Evolutionary conservation across 2,113 vertebrate genomes (phyloP), one percentile per base, ranked within the genome.

Genomic region (Agelaius tricolor): DNA sequence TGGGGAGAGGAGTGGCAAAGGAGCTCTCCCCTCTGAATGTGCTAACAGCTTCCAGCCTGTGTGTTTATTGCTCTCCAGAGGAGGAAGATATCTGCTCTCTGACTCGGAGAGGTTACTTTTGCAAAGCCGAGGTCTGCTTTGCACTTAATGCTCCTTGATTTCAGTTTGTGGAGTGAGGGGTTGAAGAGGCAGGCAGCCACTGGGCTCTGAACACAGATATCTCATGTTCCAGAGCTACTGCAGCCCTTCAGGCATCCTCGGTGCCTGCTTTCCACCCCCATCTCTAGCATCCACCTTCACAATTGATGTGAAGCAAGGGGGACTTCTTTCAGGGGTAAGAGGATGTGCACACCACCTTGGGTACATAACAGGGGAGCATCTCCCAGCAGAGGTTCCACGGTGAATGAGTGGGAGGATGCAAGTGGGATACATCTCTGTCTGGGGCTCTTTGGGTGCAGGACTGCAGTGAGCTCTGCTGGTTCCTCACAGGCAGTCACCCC

Each of bases 11-110:
- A 72, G 63, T 4, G 1, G 58, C 83, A 86, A 31, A 55, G 71
- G 11, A 51, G 23, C 80, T 94, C 76, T 94, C 23, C n/a, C 31
- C 43, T 33, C 30, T 13, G 35, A 77, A 87, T 62, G 89, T 82
- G 90, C 83, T 94, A 93, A 92, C 79, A 94, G 85, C 69, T 83
- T 67, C 76, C 87, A 92, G 86, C 62, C 73, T 82, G 86, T 41
- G 73, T 90, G 73, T 82, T 96, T 94, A 92, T 81, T 10, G 0
- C 65, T 84, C 65, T 92, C 71, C 52, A 76, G 88, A 87, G 88
- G 44, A 61, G 79, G 67, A 90, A 72, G 68, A 58, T 78, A 52
- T 92, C 57, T 94, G 76, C 52, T 84, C 11, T 71, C 43, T 86
- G 35, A 12, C 26, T 80, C 63, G 4, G 30, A 44, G 77, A 51